Evolutionary conservation across 2,113 vertebrate genomes (phyloP), one percentile per base, ranked within the genome.

Genomic region (Grantiella picta): DNA sequence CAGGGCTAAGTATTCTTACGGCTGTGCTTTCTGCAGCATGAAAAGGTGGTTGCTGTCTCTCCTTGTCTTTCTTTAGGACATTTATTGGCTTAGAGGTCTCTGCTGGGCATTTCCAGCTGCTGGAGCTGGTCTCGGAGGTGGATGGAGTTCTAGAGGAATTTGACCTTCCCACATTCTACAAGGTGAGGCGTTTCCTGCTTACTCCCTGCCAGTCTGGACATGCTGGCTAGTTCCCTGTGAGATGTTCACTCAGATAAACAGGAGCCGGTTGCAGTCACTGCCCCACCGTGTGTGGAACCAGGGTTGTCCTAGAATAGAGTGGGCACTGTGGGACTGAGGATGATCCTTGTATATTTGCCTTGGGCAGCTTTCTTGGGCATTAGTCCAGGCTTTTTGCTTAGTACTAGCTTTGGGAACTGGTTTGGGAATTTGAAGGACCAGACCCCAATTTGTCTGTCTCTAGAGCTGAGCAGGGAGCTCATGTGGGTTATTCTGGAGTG

Each of bases 71-170:
- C 45, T 91, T 20, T 86, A 99, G 99, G 97, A 99, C 99, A 2
- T 99, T 99, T 83, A 77, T 99, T 60, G 99, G 99, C 16, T 97
- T 99, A 78, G 99, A 99, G 91, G 97, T 99, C 69, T 98, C 97
- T 3, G 78, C 97, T 27, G 99, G 99, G n/a, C 98, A 98, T 16
- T 82, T 97, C 82, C 98, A 99, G 93, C 84, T 99, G 91, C 94
- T 98, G 92, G 98, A 99, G 33, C 76, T 99, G 68, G 98, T 98
- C 68, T 98, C 97, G 1, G 98, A 98, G 50, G 98, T 99, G 31
- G 99, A 99, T 90, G 92, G 78, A 95, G 98, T 98, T 24, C 98
- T 99, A 98, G 94, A 98, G 49, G 99, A 99, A 73, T 99, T 99
- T 90, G 93, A 95, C 88, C 98, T 99, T 61, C 96, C 98, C 33